These are phyloP conservation scores for Heliothis subflexa DNA, from an alignment of 1,140 invertebrate genomes.

Conservation along the genomic window DNA sequence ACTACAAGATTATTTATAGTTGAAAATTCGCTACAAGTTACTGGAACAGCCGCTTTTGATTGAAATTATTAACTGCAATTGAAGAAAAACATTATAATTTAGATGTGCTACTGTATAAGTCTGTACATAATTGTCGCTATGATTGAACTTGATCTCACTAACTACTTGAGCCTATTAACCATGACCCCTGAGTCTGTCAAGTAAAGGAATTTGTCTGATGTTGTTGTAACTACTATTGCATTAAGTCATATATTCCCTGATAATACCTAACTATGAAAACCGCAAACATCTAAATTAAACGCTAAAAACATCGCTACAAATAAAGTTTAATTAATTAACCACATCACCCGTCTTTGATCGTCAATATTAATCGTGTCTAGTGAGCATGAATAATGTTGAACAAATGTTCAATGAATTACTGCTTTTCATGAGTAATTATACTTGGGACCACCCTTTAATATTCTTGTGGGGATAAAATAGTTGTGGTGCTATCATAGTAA, in stretches of 20 bases:
- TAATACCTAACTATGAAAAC: neutral
- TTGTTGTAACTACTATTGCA: neutral
- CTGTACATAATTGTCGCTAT: neutral
- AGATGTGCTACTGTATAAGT: neutral
- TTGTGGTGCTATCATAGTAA: constrained; percentile 30
- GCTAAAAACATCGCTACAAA: neutral
- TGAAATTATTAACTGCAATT: constrained; percentile 35
- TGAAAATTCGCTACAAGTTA: constrained; percentile 8
- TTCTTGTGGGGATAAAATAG: constrained; percentile 35
- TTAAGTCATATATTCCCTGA: neutral
- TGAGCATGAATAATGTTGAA: constrained; percentile 30
- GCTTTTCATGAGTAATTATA: constrained; percentile 37
- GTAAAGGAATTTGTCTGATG: neutral
- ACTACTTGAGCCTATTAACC: constrained; percentile 15
- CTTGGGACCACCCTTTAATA: constrained; percentile 16
- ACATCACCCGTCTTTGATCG: constrained; percentile 15
- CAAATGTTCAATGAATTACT: constrained; percentile 33
- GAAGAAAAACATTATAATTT: constrained; percentile 32
- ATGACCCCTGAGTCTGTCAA: neutral
- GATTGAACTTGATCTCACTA: constrained; percentile 15
- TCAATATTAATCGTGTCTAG: constrained; percentile 17
- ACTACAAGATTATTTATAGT: constrained; percentile 11
- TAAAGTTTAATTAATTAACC: constrained; percentile 18
- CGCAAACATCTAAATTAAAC: neutral
- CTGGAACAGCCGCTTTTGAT: constrained; percentile 16